phyloP scores from a whole-genome alignment of 2,113 vertebrate genomes.

The Noturus placidus region DNA sequence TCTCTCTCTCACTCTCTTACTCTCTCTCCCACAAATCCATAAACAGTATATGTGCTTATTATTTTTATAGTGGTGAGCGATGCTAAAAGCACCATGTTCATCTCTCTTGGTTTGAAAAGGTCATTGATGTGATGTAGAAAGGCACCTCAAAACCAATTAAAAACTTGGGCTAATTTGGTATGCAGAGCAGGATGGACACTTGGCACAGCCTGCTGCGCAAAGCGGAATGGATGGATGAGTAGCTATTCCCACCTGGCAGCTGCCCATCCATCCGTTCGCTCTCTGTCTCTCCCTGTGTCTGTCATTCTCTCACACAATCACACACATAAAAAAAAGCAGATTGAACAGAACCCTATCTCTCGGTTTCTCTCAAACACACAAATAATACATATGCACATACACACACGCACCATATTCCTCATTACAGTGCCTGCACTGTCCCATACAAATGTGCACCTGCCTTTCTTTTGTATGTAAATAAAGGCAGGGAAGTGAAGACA shows the following conservation, averaged over 20 bases:
- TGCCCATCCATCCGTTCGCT: slow-evolving; percentile 54
- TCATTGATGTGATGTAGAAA: slow-evolving; percentile 50
- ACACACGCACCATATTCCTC: neutral
- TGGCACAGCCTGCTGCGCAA: slow-evolving; percentile 53
- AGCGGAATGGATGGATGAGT: slow-evolving; percentile 50
- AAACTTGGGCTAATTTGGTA: slow-evolving; percentile 56
- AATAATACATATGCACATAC: neutral
- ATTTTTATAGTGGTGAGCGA: slow-evolving; percentile 27
- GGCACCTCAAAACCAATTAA: slow-evolving; percentile 58
- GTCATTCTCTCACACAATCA: slow-evolving; percentile 21
- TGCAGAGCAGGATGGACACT: slow-evolving; percentile 55
- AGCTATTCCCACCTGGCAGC: slow-evolving; percentile 55
- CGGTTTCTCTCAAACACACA: neutral
- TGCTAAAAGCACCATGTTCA: slow-evolving; percentile 14
- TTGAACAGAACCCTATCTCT: neutral
- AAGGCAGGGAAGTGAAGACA: slow-evolving; percentile 19
- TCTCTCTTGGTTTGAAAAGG: slow-evolving; percentile 50
- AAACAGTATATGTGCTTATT: slow-evolving; percentile 26
- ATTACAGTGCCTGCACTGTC: slow-evolving; percentile 1
- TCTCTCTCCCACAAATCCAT: slow-evolving; percentile 26
- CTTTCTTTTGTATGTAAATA: slow-evolving; percentile 1
- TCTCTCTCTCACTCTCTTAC: neutral
- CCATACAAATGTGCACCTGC: slow-evolving; percentile 39
- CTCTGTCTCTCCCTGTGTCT: slow-evolving; percentile 31
- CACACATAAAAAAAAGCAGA: slow-evolving; percentile 43